phyloP scores from a whole-genome alignment of 2,888 invertebrate genomes.

The Apeira syringaria region DNA sequence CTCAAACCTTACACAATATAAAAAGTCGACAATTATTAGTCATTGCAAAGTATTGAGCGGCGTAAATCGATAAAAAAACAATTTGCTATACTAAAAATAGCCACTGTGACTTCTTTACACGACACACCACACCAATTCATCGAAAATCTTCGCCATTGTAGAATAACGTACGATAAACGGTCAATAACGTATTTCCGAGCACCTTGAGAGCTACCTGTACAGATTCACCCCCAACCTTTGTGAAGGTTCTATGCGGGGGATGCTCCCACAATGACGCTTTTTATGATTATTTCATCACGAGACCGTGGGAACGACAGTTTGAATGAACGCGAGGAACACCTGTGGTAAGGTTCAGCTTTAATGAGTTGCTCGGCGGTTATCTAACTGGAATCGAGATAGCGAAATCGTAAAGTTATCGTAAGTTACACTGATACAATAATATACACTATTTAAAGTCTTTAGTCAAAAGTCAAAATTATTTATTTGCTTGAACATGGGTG shows the following conservation, averaged over 20 bases:
- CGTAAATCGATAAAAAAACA: no score
- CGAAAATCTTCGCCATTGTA: slow-evolving; percentile 13
- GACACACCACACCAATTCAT: slow-evolving; percentile 2
- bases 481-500: no score
- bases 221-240: slow-evolving; percentile 68
- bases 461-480: no score
- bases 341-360: slow-evolving; percentile 42
- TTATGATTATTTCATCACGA: slow-evolving; percentile 38
- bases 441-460: no score
- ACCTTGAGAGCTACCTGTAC: slow-evolving; percentile 60
- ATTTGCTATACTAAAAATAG: no score
- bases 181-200: slow-evolving; percentile 62
- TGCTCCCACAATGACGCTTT: slow-evolving; percentile 49
- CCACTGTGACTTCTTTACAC: no score
- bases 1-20: no score
- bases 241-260: slow-evolving; percentile 59
- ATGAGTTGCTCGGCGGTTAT: slow-evolving; percentile 9
- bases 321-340: slow-evolving; percentile 60
- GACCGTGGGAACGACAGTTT: slow-evolving; percentile 65
- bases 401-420: no score
- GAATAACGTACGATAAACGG: slow-evolving; percentile 42
- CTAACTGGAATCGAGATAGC: slow-evolving; percentile 12
- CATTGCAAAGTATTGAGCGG: no score
- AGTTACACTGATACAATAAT: no score
- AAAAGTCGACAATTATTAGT: no score